A percentile compares a stretch with the other conserved stretches of the same genome.
These are phyloP conservation scores for Phalacrocorax brasilianus DNA, from an alignment of 2,113 vertebrate species.

Conservation along the genomic window DNA sequence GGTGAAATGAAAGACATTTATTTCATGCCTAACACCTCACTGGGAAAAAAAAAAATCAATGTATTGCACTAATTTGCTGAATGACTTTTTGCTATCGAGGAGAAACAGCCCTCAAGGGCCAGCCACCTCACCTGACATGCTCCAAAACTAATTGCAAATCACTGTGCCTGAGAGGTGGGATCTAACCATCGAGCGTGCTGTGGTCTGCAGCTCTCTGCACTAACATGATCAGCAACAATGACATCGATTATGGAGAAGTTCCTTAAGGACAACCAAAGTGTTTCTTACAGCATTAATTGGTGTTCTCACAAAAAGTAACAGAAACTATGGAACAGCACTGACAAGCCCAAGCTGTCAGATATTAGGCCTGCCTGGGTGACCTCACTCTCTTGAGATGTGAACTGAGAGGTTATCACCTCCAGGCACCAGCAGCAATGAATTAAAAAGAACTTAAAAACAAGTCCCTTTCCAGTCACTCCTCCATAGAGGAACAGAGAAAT, in stretches of 20 bases:
- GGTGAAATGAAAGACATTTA: conserved; percentile 69
- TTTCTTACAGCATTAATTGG: conserved; percentile 45
- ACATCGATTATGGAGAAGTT: conserved; percentile 16
- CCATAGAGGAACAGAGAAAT: neutral
- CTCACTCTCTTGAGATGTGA: conserved; percentile 12
- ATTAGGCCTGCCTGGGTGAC: neutral
- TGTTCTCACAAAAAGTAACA: conserved; percentile 32
- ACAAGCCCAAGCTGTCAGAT: conserved; percentile 36
- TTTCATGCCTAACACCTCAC: conserved; percentile 30
- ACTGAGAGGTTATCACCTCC: neutral
- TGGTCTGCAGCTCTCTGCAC: neutral
- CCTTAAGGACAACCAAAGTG: conserved; percentile 31
- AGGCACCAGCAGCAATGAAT: conserved; percentile 12
- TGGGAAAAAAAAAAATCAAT: conserved; percentile 28
- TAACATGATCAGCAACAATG: neutral
- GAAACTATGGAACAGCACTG: neutral
- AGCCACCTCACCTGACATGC: conserved; percentile 21
- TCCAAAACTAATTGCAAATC: conserved; percentile 61
- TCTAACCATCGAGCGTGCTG: neutral
- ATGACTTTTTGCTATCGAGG: conserved; percentile 35
- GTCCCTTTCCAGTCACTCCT: conserved; percentile 1
- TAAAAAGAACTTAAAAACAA: conserved; percentile 25
- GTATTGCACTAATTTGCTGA: conserved; percentile 53
- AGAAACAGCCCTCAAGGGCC: conserved; percentile 25
- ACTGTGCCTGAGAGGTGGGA: neutral